A percentile compares a stretch with the other conserved stretches of the same genome.
phyloP scores from a whole-genome alignment of 1,140 invertebrate species.

The Aphelenchoides fujianensis region DNA sequence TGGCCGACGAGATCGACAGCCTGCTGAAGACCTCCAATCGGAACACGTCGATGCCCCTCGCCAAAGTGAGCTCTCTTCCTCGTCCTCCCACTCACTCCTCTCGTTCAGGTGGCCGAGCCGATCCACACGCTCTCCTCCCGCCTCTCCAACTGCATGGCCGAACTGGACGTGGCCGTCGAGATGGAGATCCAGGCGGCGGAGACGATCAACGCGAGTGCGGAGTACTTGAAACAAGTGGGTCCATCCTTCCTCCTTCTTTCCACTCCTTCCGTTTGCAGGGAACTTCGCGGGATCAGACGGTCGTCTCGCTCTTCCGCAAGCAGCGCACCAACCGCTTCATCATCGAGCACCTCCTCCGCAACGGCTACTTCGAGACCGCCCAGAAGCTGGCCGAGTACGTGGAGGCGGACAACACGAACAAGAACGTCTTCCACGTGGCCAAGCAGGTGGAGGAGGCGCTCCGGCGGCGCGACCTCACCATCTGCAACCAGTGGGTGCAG shows the following conservation, averaged over 20 bases:
- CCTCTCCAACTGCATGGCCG: neutral
- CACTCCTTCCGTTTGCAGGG: slow-evolving; percentile 65
- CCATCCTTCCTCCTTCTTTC: slow-evolving; percentile 65
- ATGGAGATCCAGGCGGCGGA: slow-evolving; percentile 18
- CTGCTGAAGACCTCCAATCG: slow-evolving; percentile 29
- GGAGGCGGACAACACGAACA: slow-evolving; percentile 82
- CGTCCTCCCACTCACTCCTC: neutral
- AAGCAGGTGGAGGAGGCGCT: slow-evolving; percentile 76
- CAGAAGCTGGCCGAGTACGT: slow-evolving; percentile 75
- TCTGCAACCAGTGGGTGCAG: slow-evolving; percentile 91
- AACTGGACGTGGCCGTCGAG: neutral
- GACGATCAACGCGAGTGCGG: slow-evolving; percentile 65
- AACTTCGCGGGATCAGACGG: slow-evolving; percentile 55
- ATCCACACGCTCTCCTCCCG: neutral
- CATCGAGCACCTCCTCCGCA: slow-evolving; percentile 83
- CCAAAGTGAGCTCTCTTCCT: slow-evolving; percentile 21
- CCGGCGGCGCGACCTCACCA: slow-evolving; percentile 75
- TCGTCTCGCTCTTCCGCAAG: slow-evolving; percentile 72
- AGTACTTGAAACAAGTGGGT: slow-evolving; percentile 74
- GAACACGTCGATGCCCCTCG: slow-evolving; percentile 31
- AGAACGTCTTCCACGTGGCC: slow-evolving; percentile 83
- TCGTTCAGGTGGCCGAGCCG: slow-evolving; percentile 7
- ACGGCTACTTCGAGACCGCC: slow-evolving; percentile 90
- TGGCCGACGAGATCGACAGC: slow-evolving; percentile 27
- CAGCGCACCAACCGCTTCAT: slow-evolving; percentile 86